A percentile compares a stretch with the other conserved stretches of the same genome.
Evolutionary conservation across 2,797 vertebrate species (phyloP).

Genomic region (Sternotherus odoratus): DNA sequence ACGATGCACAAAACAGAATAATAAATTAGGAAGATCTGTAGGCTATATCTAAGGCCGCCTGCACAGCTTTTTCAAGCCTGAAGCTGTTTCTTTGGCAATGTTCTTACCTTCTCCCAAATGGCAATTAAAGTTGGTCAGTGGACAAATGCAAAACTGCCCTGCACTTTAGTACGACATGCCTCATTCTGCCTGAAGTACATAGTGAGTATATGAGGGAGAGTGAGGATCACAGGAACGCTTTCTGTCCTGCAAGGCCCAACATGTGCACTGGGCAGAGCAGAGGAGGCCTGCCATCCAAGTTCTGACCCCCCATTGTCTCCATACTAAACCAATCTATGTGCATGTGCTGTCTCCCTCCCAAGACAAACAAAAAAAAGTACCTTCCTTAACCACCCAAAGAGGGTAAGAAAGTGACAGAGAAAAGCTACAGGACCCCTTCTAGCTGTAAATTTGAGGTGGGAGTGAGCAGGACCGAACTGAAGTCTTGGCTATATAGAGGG

Average conservation of each 20-base stretch:
- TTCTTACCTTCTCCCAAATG: background rate
- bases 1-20: slow-evolving; percentile 42
- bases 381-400: background rate
- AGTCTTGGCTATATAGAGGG: background rate
- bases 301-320: background rate
- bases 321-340: accelerated
- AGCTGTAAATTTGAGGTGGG: background rate
- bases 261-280: slow-evolving; percentile 13
- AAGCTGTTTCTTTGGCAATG: background rate
- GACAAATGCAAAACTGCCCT: background rate
- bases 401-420: accelerated
- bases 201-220: slow-evolving; percentile 5
- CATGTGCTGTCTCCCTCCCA: accelerated
- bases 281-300: background rate
- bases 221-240: slow-evolving; percentile 26
- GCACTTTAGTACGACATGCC: background rate
- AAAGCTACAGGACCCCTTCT: background rate
- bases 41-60: background rate
- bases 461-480: accelerated
- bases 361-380: background rate
- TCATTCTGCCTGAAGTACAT: background rate
- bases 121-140: accelerated
- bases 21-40: slow-evolving; percentile 35
- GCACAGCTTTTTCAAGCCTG: background rate
- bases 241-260: slow-evolving; percentile 18